A percentile compares a stretch with the other conserved stretches of the same genome.
Evolutionary conservation across 2,797 vertebrate genomes (phyloP).

Genomic region (Neosilurus mollespiculum): DNA sequence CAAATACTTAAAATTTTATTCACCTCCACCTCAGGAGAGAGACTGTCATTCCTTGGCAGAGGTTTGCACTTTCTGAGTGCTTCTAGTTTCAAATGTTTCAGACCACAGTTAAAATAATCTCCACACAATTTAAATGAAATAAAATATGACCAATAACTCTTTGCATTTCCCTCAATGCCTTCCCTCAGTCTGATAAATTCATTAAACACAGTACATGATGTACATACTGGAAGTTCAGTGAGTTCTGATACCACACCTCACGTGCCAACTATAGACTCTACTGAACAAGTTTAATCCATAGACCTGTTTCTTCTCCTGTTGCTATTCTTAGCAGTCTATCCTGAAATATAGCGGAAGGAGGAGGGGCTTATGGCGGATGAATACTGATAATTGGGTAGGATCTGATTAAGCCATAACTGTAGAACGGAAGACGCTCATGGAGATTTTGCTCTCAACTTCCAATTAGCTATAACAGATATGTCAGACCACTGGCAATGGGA

Average conservation of each 20-base stretch:
- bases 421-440: neutral
- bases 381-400: slow-evolving; percentile 26
- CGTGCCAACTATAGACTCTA: neutral
- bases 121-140: too few relatives aligned
- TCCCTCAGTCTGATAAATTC: too few relatives aligned
- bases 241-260: neutral
- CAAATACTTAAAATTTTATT: too few relatives aligned
- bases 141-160: too few relatives aligned
- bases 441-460: slow-evolving; percentile 41
- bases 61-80: too few relatives aligned
- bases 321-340: slow-evolving; percentile 1
- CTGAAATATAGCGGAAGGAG: neutral
- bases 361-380: slow-evolving; percentile 36
- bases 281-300: slow-evolving; percentile 13
- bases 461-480: slow-evolving; percentile 35
- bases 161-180: too few relatives aligned
- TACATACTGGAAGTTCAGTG: neutral
- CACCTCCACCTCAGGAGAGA: too few relatives aligned
- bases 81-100: too few relatives aligned
- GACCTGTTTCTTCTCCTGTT: neutral
- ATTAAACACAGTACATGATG: too few relatives aligned
- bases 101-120: too few relatives aligned
- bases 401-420: slow-evolving; percentile 44
- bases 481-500: slow-evolving; percentile 12
- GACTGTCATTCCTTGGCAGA: too few relatives aligned